phyloP scores from a whole-genome alignment of 2,797 vertebrate species.

The Spinus olivaceus region DNA sequence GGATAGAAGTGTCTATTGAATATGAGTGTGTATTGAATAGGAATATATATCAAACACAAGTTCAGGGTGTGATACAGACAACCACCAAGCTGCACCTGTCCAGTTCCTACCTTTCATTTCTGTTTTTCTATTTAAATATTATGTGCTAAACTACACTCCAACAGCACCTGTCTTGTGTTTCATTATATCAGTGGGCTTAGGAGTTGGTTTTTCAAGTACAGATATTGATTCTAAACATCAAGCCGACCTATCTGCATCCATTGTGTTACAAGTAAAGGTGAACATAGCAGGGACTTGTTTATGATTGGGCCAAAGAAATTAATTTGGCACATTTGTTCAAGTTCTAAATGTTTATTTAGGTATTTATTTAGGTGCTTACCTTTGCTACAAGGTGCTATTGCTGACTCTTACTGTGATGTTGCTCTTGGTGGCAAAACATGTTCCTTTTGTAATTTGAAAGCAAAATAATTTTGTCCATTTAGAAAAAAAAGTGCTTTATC shows the following conservation, averaged over 20 bases:
- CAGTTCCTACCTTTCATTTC: background rate
- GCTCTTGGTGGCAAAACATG: background rate
- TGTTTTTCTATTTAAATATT: background rate
- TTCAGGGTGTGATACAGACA: background rate
- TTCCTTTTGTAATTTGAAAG: background rate
- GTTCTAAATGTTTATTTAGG: background rate
- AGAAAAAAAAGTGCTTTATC: background rate
- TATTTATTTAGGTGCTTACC: background rate
- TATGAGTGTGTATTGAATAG: background rate
- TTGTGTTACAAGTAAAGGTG: background rate
- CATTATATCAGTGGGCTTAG: background rate
- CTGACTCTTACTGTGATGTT: background rate
- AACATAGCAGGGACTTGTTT: fast-evolving
- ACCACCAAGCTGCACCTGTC: background rate
- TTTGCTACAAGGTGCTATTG: background rate
- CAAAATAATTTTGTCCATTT: conserved; percentile 22
- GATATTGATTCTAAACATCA: background rate
- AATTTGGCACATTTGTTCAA: background rate
- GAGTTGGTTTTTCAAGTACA: background rate
- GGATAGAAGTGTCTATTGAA: background rate
- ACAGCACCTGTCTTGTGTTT: fast-evolving
- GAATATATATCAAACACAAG: background rate
- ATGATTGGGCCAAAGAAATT: background rate
- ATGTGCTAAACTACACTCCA: background rate
- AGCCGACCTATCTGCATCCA: fast-evolving